These are phyloP conservation scores for Ericerus pela DNA, from an alignment of 1,140 invertebrate genomes.

Conservation along the genomic window DNA sequence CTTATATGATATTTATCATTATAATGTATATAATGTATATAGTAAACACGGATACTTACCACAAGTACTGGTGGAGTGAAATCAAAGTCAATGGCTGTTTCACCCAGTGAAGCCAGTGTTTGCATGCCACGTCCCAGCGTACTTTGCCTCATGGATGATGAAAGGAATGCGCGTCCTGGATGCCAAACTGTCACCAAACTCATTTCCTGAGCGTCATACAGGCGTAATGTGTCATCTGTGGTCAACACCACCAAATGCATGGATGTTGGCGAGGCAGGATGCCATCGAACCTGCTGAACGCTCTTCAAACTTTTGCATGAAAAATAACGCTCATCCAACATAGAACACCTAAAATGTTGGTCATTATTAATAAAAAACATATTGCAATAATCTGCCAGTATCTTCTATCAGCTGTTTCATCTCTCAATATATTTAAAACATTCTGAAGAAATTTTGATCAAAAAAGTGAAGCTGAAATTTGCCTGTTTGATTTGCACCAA, in stretches of 20 bases:
- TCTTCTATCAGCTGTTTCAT: no score
- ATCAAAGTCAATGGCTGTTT: conserved; percentile 70
- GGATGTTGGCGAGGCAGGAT: conserved; percentile 59
- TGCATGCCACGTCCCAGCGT: conserved; percentile 28
- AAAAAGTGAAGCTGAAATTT: no score
- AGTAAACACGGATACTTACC: conserved; percentile 5
- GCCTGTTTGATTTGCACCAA: no score
- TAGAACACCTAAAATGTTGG: conserved; percentile 37
- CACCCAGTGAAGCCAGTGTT: conserved; percentile 51
- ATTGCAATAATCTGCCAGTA: no score
- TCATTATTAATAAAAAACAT: no score
- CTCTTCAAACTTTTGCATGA: conserved; percentile 31
- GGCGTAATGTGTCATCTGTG: conserved; percentile 46
- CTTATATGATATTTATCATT: no score
- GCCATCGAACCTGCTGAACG: conserved; percentile 52
- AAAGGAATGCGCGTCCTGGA: conserved; percentile 38
- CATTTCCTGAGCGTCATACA: conserved; percentile 17
- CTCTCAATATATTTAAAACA: no score
- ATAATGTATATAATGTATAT: no score
- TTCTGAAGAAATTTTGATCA: no score
- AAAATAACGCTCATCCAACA: conserved; percentile 44
- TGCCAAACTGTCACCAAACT: conserved; percentile 37
- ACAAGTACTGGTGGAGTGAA: conserved; percentile 42
- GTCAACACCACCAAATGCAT: conserved; percentile 61
- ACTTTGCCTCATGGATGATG: conserved; percentile 31